These are phyloP conservation scores for Iselma pallidipennis DNA, from an alignment of 2,888 invertebrate genomes.

Conservation along the genomic window DNA sequence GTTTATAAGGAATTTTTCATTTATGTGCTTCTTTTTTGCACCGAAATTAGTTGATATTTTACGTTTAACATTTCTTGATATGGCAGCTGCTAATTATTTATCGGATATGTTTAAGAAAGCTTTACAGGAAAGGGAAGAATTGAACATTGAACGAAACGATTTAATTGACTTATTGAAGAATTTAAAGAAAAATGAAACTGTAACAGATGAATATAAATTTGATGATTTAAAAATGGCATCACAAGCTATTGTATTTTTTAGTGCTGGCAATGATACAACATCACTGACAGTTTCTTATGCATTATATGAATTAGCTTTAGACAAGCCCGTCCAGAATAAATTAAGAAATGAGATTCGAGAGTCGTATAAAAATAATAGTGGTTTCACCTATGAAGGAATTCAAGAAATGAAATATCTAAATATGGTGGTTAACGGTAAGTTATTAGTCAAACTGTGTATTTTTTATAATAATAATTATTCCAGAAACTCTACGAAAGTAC, in stretches of 20 bases:
- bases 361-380: slow-evolving; percentile 6
- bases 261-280: slow-evolving; percentile 21
- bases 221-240: slow-evolving; percentile 19
- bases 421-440: slow-evolving; percentile 17
- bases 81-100: slow-evolving; percentile 41
- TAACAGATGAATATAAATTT: slow-evolving; percentile 5
- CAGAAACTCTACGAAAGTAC: slow-evolving; percentile 56
- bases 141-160: slow-evolving; percentile 11
- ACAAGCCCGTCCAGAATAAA: slow-evolving; percentile 6
- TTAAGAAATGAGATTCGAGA: slow-evolving; percentile 10
- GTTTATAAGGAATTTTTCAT: slow-evolving; percentile 29
- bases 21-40: slow-evolving; percentile 31
- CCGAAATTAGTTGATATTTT: slow-evolving; percentile 36
- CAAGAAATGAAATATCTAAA: slow-evolving; percentile 18
- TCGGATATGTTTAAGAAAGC: slow-evolving; percentile 16
- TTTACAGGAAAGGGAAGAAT: slow-evolving; percentile 4
- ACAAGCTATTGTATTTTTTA: slow-evolving; percentile 20
- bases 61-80: slow-evolving; percentile 37
- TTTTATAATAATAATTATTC: neutral
- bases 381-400: slow-evolving; percentile 11
- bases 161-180: slow-evolving; percentile 15
- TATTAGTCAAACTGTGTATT: neutral
- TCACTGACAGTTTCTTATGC: slow-evolving; percentile 2
- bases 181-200: neutral
- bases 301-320: slow-evolving; percentile 15